Base-by-base conservation (phyloP, 2,113 vertebrate species). In the Butorides virescens region DNA sequence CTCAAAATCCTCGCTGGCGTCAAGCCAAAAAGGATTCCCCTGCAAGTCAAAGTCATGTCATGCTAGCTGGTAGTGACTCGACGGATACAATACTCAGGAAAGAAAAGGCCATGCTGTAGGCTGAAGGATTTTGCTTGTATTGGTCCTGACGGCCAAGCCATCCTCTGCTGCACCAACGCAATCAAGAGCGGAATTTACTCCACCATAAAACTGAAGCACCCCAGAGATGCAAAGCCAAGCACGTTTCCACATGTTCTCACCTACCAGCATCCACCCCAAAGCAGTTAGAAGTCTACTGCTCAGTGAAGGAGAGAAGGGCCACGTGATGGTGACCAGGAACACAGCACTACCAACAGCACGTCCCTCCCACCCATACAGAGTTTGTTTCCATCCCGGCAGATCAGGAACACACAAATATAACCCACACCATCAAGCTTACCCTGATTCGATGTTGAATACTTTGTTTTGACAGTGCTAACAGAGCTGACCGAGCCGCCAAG, bases 21-120 rank as follows among this genome's bases (percentile, higher is more conserved):
- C 47, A 7, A 18, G 74, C 73, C 83, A 14, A 14, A 7, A 36
- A 82, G 82, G 86, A 90, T 84, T 90, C 86, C 93, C 80, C 67
- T 46, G 52, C 78, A 34, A 74, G 62, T 21, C 72, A 3, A n/a
- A 85, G 68, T 16, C 11, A 5, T 14, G 67, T 20, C n/a, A 30
- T 1, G 17, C 0, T 10, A 78, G 82, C 52, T 27, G 32, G 50
- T 9, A 37, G 65, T 9, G 32, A 39, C 53, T 34, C 7, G 0
- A 11, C 1, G 0, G 66, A 50, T 4, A 7, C 29, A 22, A 9
- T 2, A 5, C 67, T 49, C 5, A 0, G 46, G 62, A 39, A 63
- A 13, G 73, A 29, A 25, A 50, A 49, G 34, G 75, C 62, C 46
- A 6, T 4, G 8, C 36, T 16, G 26, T 2, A 25, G 59, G 75